These are phyloP conservation scores for Apamea epomidion DNA, from an alignment of 2,888 invertebrate species.

Conservation along the genomic window DNA sequence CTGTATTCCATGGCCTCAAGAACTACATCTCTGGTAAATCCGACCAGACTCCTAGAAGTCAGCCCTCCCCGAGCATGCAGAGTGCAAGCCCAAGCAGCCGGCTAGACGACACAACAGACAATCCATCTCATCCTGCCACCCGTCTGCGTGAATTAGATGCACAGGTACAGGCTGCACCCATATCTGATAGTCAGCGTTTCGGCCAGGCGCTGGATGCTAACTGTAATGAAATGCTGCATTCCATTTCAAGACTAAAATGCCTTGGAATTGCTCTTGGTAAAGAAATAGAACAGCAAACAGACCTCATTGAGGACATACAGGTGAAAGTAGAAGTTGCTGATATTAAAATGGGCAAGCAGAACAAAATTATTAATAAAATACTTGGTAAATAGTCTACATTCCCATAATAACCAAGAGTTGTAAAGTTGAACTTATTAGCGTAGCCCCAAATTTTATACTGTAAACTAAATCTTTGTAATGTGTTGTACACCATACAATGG, in stretches of 20 bases:
- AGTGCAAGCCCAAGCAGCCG: conserved; percentile 79
- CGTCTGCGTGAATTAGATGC: conserved; percentile 91
- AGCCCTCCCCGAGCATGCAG: conserved; percentile 78
- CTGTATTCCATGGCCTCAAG: conserved; percentile 98
- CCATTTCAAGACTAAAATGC: conserved; percentile 95
- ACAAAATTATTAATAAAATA: conserved; percentile 96
- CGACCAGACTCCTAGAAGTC: conserved; percentile 87
- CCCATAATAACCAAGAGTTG: conserved; percentile 16
- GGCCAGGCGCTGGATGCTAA: conserved; percentile 94
- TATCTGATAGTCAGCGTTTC: conserved; percentile 91
- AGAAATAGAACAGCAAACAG: conserved; percentile 97
- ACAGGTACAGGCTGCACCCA: conserved; percentile 72
- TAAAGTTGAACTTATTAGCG: conserved; percentile 27
- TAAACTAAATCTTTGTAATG: conserved; percentile 42
- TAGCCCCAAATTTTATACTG: conserved; percentile 50
- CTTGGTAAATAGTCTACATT: conserved; percentile 91
- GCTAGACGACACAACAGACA: conserved; percentile 80
- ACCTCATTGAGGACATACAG: conserved; percentile 95
- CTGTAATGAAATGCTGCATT: conserved; percentile 96
- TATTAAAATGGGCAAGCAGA: conserved; percentile 95
- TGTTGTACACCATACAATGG: neutral
- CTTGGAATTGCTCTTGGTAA: conserved; percentile 95
- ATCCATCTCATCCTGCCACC: conserved; percentile 88
- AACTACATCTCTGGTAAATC: conserved; percentile 97
- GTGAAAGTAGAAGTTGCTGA: conserved; percentile 96